Evolutionary conservation across 2,888 invertebrate species (phyloP), one percentile per base, ranked within the genome.

Genomic region (Caenorhabditis doughertyi): DNA sequence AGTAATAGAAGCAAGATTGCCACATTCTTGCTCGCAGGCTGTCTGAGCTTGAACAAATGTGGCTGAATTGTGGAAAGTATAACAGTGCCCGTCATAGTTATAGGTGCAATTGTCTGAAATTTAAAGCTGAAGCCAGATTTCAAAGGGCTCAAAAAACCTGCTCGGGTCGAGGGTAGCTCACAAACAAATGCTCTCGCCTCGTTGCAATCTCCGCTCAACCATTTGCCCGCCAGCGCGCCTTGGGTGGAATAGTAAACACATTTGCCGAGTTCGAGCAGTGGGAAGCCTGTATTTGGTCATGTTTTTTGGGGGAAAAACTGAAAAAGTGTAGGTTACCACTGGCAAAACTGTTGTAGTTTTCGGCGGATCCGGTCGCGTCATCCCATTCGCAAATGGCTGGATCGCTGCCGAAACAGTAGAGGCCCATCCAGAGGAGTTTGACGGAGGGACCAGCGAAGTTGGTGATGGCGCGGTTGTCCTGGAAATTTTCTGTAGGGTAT

Each of bases 401-500:
- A 29, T 42, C 42, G n/a, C 35, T 68, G 13, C 23, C 35, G 35
- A 44, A 35, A n/a, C 70, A 70, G 32, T 32, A 70, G 5, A 58
- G 21, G 0, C 70, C 70, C 1, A 70, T n/a, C 70, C 70, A 70
- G 1, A 58, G 0, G 9, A 47, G 56, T 7, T 18, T 23, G 11
- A 47, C 4, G 8, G 47, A 29, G 9, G 70, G 21, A 23, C 56
- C 70, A 21, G 55, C 32, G 44, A 68, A 55, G 1, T 32, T 18
- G 1, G 21, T 7, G 25, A 70, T 56, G 8, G 47, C 70, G 9
- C 58, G 44, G 47, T 70, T 70, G 23, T 70, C 70, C 70, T 70
- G 47, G 32, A 65, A 44, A 21, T 39, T 35, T 35, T 5, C 5
- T 5, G 35, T 35, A 35, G 35, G 35, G 35, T 35, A 7, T 35